Evolutionary conservation across 2,113 vertebrate genomes (phyloP), one percentile per base, ranked within the genome.

Genomic region (Entosphenus tridentatus): DNA sequence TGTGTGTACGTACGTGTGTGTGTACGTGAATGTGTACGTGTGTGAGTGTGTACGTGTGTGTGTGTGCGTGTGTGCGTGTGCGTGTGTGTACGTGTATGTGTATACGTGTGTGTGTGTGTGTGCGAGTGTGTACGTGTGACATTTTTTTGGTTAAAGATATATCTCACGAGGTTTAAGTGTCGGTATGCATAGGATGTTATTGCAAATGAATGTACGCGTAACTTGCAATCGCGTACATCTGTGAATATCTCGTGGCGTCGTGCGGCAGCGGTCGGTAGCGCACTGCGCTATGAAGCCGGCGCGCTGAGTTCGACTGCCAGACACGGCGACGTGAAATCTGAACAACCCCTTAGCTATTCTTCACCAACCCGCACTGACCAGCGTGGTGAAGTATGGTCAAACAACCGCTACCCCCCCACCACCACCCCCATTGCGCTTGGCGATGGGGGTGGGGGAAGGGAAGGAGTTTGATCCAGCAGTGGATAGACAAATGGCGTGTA

Each of bases 211-310:
- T 80, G 79, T 70, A 55, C 72, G 79, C 82, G 81, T 83, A 83
- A 82, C 83, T 80, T 80, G 78, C 81, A 82, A 83, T 84, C 77
- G 81, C 78, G 78, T 80, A 78, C 71, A 75, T 65, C 14, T 56
- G 59, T 59, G 17, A 69, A 55, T 67, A 65, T 21, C 13, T 13
- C 17, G 55, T 68, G 8, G 55, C 57, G n/a, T 18, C 17, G 54
- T 55, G 10, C 55, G 59, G 16, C 9, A 11, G 69, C 67, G 12
- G 21, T 56, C 55, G 67, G 57, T 70, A 67, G 67, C 55, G 12
- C 14, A 57, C 55, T 39, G 56, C 11, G 57, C n/a, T 68, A 67
- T 55, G 56, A 55, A 39, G 56, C 67, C 54, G 55, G 57, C 62
- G 21, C 21, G 10, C 59, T 57, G 57, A 68, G 56, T 39, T 39